Evolutionary conservation across 2,888 invertebrate genomes (phyloP).

Genomic region (Molanna angustata): DNA sequence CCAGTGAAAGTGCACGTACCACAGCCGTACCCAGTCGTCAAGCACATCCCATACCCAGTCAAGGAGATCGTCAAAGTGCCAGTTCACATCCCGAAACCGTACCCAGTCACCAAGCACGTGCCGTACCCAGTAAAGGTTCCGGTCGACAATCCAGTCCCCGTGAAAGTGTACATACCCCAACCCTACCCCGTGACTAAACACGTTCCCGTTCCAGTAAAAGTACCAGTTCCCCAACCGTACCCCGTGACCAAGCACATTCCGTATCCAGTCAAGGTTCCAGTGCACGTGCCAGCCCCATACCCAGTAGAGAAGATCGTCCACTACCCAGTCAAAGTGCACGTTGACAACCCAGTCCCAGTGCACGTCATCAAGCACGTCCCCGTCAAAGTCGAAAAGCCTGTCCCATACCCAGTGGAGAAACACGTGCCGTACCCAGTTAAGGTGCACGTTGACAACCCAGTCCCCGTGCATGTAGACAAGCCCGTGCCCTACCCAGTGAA

Average conservation of each 20-base stretch:
- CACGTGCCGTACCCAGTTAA: constrained; percentile 69
- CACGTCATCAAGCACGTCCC: constrained; percentile 67
- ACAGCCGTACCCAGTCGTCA: constrained; percentile 68
- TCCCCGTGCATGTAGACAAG: constrained; percentile 74
- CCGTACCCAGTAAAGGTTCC: constrained; percentile 57
- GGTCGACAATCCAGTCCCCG: constrained; percentile 60
- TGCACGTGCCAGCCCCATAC: constrained; percentile 70
- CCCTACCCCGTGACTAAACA: constrained; percentile 62
- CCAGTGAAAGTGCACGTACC: constrained; percentile 70
- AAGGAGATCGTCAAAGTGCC: constrained; percentile 66
- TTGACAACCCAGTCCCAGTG: constrained; percentile 68
- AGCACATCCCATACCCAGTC: constrained; percentile 64
- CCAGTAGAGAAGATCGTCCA: constrained; percentile 72
- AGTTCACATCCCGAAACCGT: constrained; percentile 64
- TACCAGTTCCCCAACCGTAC: constrained; percentile 69
- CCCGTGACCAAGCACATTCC: constrained; percentile 70
- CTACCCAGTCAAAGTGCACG: constrained; percentile 67
- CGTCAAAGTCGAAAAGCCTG: constrained; percentile 68
- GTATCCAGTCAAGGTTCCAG: constrained; percentile 64
- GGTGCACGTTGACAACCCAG: constrained; percentile 63
- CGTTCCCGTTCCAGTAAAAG: constrained; percentile 68
- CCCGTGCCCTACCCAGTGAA: constrained; percentile 75
- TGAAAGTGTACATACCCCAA: constrained; percentile 64
- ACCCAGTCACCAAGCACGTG: constrained; percentile 65
- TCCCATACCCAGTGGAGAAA: constrained; percentile 73